Evolutionary conservation across 1,140 invertebrate species (phyloP).

Genomic region (Oscheius sp.): DNA sequence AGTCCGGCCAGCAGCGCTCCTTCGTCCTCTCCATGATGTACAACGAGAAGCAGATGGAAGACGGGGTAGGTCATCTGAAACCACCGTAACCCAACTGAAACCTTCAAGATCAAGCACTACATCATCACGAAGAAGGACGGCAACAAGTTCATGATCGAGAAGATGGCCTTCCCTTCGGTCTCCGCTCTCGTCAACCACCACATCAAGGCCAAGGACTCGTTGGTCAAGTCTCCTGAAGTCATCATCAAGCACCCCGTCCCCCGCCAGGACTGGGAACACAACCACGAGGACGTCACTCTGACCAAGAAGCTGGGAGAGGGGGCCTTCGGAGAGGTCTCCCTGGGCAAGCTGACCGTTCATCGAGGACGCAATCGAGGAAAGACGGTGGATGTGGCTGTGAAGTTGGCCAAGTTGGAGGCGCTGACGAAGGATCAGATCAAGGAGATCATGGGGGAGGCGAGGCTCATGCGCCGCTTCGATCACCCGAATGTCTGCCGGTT

Average conservation of each 20-base stretch:
- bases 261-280: conserved; percentile 9
- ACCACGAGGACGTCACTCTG: conserved; percentile 10
- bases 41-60: too few species aligned
- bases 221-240: neutral
- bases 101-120: neutral
- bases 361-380: too few species aligned
- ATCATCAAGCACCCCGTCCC: neutral
- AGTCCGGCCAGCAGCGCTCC: too few species aligned
- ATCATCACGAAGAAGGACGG: neutral
- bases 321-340: too few species aligned
- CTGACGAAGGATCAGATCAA: conserved; percentile 41
- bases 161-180: conserved; percentile 1
- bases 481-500: conserved; percentile 94
- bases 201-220: conserved; percentile 6
- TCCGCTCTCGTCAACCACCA: conserved; percentile 20
- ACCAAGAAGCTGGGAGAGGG: conserved; percentile 14
- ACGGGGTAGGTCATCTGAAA: too few species aligned
- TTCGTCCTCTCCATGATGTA: too few species aligned
- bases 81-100: too few species aligned
- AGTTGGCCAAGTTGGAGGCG: conserved; percentile 29
- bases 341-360: too few species aligned
- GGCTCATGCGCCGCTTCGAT: conserved; percentile 84
- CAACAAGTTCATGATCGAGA: conserved; percentile 8
- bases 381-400: too few species aligned
- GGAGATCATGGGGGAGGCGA: conserved; percentile 66